phyloP scores from a whole-genome alignment of 2,113 vertebrate species.

The Carollia perspicillata region DNA sequence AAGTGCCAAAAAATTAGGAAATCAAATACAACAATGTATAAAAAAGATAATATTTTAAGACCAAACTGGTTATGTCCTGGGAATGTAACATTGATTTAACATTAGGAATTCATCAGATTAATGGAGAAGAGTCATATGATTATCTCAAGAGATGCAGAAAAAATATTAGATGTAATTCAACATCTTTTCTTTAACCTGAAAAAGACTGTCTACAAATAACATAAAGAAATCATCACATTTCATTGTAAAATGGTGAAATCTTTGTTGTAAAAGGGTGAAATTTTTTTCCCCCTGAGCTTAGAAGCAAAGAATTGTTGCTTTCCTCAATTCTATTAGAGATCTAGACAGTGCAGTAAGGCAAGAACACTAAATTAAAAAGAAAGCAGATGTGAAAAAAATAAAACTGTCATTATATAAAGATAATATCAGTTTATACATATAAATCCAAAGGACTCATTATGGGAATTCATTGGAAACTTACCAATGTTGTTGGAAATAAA shows the following conservation, averaged over 20 bases:
- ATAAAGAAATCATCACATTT: neutral
- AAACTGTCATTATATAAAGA: neutral
- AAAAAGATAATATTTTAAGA: neutral
- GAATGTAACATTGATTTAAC: neutral
- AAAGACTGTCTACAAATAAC: neutral
- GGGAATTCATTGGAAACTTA: neutral
- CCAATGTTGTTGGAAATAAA: neutral
- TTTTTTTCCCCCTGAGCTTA: neutral
- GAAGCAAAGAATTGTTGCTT: neutral
- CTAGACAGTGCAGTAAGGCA: neutral
- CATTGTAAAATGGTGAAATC: constrained; percentile 15
- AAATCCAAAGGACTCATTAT: constrained; percentile 4
- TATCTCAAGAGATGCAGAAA: neutral
- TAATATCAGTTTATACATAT: neutral
- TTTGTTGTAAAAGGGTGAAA: neutral
- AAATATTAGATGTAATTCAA: neutral
- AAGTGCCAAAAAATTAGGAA: neutral
- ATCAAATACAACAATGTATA: neutral
- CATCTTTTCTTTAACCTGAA: neutral
- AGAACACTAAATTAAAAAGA: neutral
- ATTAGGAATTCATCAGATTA: neutral
- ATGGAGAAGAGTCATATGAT: neutral
- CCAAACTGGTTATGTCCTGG: neutral
- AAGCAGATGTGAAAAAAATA: neutral
- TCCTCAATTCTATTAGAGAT: neutral